Base-by-base conservation (phyloP, 2,888 invertebrate genomes). In the Craniophora ligustri region DNA sequence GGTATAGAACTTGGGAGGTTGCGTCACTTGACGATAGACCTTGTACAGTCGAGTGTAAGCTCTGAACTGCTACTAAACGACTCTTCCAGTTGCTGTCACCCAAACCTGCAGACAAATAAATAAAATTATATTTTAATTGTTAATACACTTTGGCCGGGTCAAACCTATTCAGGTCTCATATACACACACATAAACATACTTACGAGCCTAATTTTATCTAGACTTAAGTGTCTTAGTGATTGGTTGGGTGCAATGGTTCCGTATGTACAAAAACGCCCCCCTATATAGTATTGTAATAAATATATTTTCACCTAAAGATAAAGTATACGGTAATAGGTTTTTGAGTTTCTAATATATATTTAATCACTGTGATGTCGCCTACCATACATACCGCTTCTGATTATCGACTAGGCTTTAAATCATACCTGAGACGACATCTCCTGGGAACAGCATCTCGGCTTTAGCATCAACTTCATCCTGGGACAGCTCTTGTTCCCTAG, bases 31-130 rank as follows among this genome's bases (percentile, higher is more conserved):
- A 81, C 21, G 96, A 95, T 72, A 96, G 93, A 2, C 94, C 94
- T 70, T 94, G 95, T 0, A 97, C 84, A 16, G 94, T 93, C 38
- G 94, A 94, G 30, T 94, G 87, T 67, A 98, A 94, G 72, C 95
- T 95, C 78, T 98, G 98, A 10, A 96, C 96, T 1, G 97, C 95
- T 7, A 95, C 91, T 11, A 98, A 91, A 19, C 98, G 94, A 50
- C 91, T 96, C 92, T 98, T 98, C 98, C 98, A 98, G 88, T 98
- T 97, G 39, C 95, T 85, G 81, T 97, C 98, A 0, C 94, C 93
- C 3, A 98, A 91, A 40, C 96, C 97, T 77, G 72, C 0, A 7
- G 6, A 39, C 10, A 21, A 30, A 41, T 5, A 36, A 11, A 21
- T 26, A 26, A 26, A n/a, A n/a, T n/a, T n/a, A n/a, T n/a, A n/a